Conservation (phyloP, 2,888 invertebrate species). For the Cryptus armator region DNA sequence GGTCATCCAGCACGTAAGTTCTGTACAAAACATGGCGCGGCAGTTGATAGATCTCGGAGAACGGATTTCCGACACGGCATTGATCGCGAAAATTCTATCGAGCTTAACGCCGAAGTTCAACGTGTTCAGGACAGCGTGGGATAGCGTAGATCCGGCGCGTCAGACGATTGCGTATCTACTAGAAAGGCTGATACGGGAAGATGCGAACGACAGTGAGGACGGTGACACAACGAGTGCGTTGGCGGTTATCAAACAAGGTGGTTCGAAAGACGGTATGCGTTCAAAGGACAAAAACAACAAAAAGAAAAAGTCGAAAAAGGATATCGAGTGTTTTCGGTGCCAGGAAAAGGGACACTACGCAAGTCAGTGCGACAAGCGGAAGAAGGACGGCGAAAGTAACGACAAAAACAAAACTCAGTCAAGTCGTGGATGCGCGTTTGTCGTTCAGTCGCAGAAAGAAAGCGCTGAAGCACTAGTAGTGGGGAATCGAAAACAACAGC, state of each 20-base stretch:
- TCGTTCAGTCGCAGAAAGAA: slow-evolving; percentile 17
- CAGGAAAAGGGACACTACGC: slow-evolving; percentile 57
- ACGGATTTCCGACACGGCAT: slow-evolving; percentile 14
- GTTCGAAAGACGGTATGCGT: neutral
- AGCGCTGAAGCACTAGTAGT: slow-evolving; percentile 20
- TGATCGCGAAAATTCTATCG: slow-evolving; percentile 50
- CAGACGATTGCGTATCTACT: slow-evolving; percentile 41
- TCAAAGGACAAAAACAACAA: neutral
- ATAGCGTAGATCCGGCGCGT: slow-evolving; percentile 37
- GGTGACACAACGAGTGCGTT: slow-evolving; percentile 38
- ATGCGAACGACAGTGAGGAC: neutral
- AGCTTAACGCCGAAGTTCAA: slow-evolving; percentile 42
- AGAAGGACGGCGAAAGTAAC: slow-evolving; percentile 25
- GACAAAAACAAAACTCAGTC: slow-evolving; percentile 35
- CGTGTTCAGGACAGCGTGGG: slow-evolving; percentile 53
- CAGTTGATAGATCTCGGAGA: slow-evolving; percentile 44
- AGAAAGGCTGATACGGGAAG: slow-evolving; percentile 46
- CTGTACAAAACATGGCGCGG: slow-evolving; percentile 72
- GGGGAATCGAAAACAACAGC: slow-evolving; percentile 47
- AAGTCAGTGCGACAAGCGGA: slow-evolving; percentile 16
- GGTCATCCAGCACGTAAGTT: slow-evolving; percentile 72
- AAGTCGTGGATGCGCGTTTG: neutral
- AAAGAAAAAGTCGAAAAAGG: slow-evolving; percentile 35
- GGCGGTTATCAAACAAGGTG: slow-evolving; percentile 5
- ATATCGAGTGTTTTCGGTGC: slow-evolving; percentile 42